phyloP scores from a whole-genome alignment of 2,888 invertebrate species.

The Carcina quercana region DNA sequence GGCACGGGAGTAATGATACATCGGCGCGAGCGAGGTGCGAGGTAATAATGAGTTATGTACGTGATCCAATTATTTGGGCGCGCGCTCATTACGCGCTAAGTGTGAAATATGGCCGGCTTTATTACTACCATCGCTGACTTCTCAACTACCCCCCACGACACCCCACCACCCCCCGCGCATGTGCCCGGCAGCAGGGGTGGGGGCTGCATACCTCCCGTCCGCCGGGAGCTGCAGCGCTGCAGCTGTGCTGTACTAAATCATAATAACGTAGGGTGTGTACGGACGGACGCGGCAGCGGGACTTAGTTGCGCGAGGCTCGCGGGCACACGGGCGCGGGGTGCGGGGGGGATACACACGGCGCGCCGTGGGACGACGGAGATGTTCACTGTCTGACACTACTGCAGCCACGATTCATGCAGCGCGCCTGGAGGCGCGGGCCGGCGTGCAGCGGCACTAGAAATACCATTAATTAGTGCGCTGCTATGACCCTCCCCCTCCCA shows the following conservation, averaged over 20 bases:
- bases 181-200: slow-evolving; percentile 5
- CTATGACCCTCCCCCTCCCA: slow-evolving; percentile 27
- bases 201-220: slow-evolving; percentile 9
- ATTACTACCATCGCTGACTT: slow-evolving; percentile 63
- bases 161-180: slow-evolving; percentile 9
- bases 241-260: slow-evolving; percentile 63
- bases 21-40: slow-evolving; percentile 66
- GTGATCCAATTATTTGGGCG: slow-evolving; percentile 76
- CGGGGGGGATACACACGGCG: no score
- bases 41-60: slow-evolving; percentile 76
- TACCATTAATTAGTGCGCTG: slow-evolving; percentile 66
- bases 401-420: no score
- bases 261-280: slow-evolving; percentile 62
- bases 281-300: slow-evolving; percentile 30
- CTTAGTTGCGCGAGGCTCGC: no score
- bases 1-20: slow-evolving; percentile 57
- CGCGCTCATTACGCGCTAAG: slow-evolving; percentile 75
- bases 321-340: no score
- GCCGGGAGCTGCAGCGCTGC: slow-evolving; percentile 45
- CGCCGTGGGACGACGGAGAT: no score
- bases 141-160: slow-evolving; percentile 22
- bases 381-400: no score
- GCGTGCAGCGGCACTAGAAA: slow-evolving; percentile 39
- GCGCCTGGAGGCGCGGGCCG: no score
- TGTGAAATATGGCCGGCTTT: slow-evolving; percentile 74